Evolutionary conservation across 1,140 invertebrate species (phyloP).

Genomic region (Drosophila nigrodunni): DNA sequence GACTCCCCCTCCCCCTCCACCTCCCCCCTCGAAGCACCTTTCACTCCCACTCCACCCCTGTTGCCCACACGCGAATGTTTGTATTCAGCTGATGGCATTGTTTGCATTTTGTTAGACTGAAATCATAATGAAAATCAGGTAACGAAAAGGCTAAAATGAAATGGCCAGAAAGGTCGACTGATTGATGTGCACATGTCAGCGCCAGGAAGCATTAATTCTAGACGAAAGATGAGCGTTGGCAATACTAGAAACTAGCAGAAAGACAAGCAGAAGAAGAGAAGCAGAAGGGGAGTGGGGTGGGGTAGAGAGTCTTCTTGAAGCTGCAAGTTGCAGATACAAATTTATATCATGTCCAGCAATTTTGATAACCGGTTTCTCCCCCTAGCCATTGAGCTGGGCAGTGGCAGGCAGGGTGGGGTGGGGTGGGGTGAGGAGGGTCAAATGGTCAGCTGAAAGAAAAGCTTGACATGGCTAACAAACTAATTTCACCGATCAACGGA

Average conservation of each 20-base stretch:
- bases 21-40: too few species aligned
- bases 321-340: slow-evolving; percentile 65
- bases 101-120: slow-evolving; percentile 21
- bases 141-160: slow-evolving; percentile 18
- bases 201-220: slow-evolving; percentile 77
- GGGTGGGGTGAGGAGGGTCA: slow-evolving; percentile 17
- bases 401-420: slow-evolving; percentile 1
- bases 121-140: slow-evolving; percentile 69
- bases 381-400: neutral
- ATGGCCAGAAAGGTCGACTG: slow-evolving; percentile 39
- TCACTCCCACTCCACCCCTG: too few species aligned
- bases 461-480: slow-evolving; percentile 66
- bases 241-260: slow-evolving; percentile 51
- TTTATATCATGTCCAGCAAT: slow-evolving; percentile 69
- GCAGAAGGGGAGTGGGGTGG: neutral
- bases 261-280: too few species aligned
- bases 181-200: slow-evolving; percentile 76
- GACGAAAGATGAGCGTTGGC: slow-evolving; percentile 66
- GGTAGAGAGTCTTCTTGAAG: neutral
- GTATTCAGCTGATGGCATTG: slow-evolving; percentile 25
- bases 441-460: slow-evolving; percentile 26
- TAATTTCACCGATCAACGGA: slow-evolving; percentile 66
- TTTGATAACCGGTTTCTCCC: slow-evolving; percentile 69
- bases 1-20: neutral
- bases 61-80: too few species aligned